Evolutionary conservation across 2,888 invertebrate species (phyloP).

Genomic region (Apamea epomidion): DNA sequence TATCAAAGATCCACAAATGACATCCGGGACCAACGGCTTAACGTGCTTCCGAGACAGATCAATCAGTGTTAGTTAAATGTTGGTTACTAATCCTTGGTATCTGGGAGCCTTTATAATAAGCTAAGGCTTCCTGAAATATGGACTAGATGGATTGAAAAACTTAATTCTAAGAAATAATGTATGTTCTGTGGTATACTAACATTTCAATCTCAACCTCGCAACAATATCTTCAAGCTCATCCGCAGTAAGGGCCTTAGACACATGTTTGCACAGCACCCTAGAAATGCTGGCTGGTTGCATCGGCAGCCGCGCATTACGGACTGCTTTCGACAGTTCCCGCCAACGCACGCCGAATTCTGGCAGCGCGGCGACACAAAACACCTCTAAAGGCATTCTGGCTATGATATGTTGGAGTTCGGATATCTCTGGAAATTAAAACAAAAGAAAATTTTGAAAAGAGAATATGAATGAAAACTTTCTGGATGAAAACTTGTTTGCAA

Average conservation of each 20-base stretch:
- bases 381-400: conserved; percentile 76
- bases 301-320: conserved; percentile 75
- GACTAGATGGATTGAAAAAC: too few relatives aligned
- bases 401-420: conserved; percentile 76
- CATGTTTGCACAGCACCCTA: conserved; percentile 74
- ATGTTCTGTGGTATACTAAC: conserved; percentile 68
- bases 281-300: conserved; percentile 80
- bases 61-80: too few relatives aligned
- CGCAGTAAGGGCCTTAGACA: conserved; percentile 65
- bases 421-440: conserved; percentile 72
- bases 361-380: conserved; percentile 73
- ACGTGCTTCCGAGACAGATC: too few relatives aligned
- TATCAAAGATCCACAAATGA: too few relatives aligned
- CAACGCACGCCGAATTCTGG: conserved; percentile 82
- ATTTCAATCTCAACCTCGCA: conserved; percentile 73
- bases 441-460: not conserved
- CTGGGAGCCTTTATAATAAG: too few relatives aligned
- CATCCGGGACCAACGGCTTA: too few relatives aligned
- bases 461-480: not conserved
- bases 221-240: conserved; percentile 78
- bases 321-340: conserved; percentile 74
- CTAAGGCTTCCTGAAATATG: too few relatives aligned
- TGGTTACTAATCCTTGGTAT: too few relatives aligned
- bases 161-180: not conserved
- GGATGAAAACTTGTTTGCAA: not conserved